Evolutionary conservation across 2,888 invertebrate genomes (phyloP), one percentile per base, ranked within the genome.

Genomic region (Ischnura elegans): DNA sequence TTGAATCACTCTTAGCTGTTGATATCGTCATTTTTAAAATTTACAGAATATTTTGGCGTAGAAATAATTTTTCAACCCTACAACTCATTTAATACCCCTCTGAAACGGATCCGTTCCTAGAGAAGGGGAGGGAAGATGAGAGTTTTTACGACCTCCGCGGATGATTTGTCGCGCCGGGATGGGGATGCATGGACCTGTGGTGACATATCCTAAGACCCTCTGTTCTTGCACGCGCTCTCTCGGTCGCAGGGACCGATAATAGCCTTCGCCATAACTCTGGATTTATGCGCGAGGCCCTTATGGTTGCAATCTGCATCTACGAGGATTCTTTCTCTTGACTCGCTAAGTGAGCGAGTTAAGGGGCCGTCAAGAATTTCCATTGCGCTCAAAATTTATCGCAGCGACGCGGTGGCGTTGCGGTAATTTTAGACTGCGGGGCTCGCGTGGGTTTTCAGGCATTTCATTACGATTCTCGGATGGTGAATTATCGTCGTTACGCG

Each of bases 321-420:
- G 47, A 47, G 66, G 76, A 76, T 76, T 76, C 36, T 76, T 76
- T 51, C 36, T 19, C 16, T 29, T n/a, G 16, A 13, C 76, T 76
- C 76, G 76, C 76, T 76, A 76, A 76, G 76, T 76, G 76, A 76
- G 76, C 76, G 76, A 76, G 76, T 76, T 76, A 76, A 76, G 76
- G 36, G 76, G n/a, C 25, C 29, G 76, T 76, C 76, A 76, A 36
- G 76, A 76, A 76, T 76, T 76, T 76, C 36, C 76, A 29, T 36
- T n/a, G 61, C 51, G 76, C 25, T 36, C 29, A n/a, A 76, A 76
- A 76, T 76, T 76, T 76, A 76, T 76, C 76, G 76, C 36, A 36
- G 76, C 76, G 76, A 76, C 76, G 76, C 29, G 76, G 76, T 76
- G 76, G 76, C 36, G 76, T 51, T 36, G 76, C 76, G 76, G 36